Evolutionary conservation across 2,113 vertebrate genomes (phyloP), one percentile per base, ranked within the genome.

Genomic region (Campylomormyrus tamandua): DNA sequence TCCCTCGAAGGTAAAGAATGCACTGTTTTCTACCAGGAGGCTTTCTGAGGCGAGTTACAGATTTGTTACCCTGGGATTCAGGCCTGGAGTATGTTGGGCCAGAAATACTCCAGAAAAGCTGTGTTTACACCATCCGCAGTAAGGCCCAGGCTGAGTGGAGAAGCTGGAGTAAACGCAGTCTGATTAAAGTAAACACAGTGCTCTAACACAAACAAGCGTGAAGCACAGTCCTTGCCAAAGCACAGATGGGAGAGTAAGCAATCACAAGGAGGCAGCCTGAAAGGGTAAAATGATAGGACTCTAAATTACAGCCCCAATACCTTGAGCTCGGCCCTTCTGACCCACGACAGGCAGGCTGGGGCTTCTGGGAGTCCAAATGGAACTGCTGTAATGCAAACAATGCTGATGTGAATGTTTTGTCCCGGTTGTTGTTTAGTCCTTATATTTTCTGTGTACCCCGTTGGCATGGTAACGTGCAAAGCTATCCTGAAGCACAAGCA

Each of bases 101-200:
- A 56, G 27, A 86, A 66, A 85, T 66, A 66, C 89, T 90, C 53
- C 52, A 48, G 48, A 77, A 89, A 31, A 50, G 19, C 49, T 84
- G 35, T 84, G 89, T 84, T 83, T 56, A 89, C 80, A 84, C 80
- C 83, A 90, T 39, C n/a, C 46, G 21, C 70, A 39, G 66, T 53
- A 53, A 21, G 88, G 49, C 80, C 39, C 10, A 52, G 27, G 52
- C 50, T 62, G 48, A 84, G 50, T 89, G 91, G 90, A 6, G 3
- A 77, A 83, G 74, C 83, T 87, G 88, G 50, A 87, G 90, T 87
- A 74, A 87, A 90, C 48, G 42, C 2, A 83, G 80, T 91, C 88
- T 92, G 92, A 91, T 92, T 93, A 92, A 93, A 93, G 90, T 90
- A 92, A 93, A 92, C 89, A 88, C 88, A 90, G 53, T 56, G 84